Conservation (phyloP, 2,797 vertebrate genomes). For the Falco cherrug region DNA sequence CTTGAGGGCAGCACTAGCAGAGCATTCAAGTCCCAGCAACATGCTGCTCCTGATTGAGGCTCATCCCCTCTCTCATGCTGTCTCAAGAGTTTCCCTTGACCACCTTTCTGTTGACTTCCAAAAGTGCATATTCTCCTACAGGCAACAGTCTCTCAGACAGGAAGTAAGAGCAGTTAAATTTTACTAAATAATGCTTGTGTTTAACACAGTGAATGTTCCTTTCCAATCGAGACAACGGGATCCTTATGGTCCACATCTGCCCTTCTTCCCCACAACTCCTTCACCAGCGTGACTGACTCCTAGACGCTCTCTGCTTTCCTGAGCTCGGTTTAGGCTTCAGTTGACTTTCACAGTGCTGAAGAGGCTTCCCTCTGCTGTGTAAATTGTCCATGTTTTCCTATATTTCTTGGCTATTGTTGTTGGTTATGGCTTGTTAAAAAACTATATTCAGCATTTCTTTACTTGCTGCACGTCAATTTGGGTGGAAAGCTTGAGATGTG, state of each 20-base stretch:
- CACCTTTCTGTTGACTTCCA: neutral
- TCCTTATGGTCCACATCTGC: neutral
- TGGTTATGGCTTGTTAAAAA: neutral
- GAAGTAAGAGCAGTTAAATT: neutral
- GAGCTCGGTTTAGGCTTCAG: neutral
- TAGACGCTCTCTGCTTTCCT: neutral
- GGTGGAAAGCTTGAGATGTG: neutral
- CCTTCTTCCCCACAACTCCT: neutral
- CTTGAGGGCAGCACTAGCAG: neutral
- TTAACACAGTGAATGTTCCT: neutral
- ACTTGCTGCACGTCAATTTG: neutral
- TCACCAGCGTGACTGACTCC: neutral
- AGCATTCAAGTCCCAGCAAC: neutral
- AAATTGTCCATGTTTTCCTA: neutral
- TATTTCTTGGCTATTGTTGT: neutral
- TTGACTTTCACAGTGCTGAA: neutral
- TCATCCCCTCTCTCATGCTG: accelerated
- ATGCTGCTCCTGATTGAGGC: accelerated
- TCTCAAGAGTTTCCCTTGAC: neutral
- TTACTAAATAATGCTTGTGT: neutral
- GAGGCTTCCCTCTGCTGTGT: neutral
- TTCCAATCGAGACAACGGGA: neutral
- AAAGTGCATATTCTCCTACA: neutral
- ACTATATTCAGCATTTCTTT: neutral
- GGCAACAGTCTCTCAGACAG: neutral